Evolutionary conservation across 2,113 vertebrate genomes (phyloP), one percentile per base, ranked within the genome.

Genomic region (Steatornis caripensis): DNA sequence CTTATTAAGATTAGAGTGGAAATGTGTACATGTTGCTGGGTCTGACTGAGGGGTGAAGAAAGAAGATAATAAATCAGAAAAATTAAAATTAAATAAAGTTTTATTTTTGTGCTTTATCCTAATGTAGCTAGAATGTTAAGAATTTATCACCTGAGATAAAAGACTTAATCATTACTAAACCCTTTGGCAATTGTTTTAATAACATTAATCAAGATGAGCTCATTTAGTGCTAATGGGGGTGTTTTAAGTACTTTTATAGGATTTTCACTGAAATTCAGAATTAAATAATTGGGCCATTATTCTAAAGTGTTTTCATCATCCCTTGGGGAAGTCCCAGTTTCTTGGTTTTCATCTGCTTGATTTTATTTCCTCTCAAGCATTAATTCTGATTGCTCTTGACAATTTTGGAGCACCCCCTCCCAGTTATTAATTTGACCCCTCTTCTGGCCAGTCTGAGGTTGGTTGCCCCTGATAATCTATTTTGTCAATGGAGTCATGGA

Each of bases 201-300:
- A 91, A 91, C 84, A 97, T 97, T 97, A 97, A 97, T 97, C 96
- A 96, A 87, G 91, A 95, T 95, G 94, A 97, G 87, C 91, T 97
- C 97, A 96, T 96, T 95, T 96, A 91, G 74, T 91, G 91, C 51
- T 97, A 96, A 97, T 96, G 85, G 91, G 77, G 32, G 54, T 91
- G 69, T 79, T 97, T 96, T 95, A 97, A 95, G 95, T 92, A 95
- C 91, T 95, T 95, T 97, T 97, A 97, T 95, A 97, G 95, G 91
- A 96, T 97, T 97, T 97, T 97, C 96, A 97, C 74, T 97, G 95
- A 97, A 97, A 96, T 96, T 95, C 89, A 91, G 87, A 97, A 97
- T 97, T 97, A 97, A 95, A 96, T 97, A 97, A 97, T 97, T 94
- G 94, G 49, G 81, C 91, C 94, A 97, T 96, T 97, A 97, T 95